A percentile compares a stretch with the other conserved stretches of the same genome.
phyloP scores from a whole-genome alignment of 2,797 vertebrate species.

The Poecilia picta region DNA sequence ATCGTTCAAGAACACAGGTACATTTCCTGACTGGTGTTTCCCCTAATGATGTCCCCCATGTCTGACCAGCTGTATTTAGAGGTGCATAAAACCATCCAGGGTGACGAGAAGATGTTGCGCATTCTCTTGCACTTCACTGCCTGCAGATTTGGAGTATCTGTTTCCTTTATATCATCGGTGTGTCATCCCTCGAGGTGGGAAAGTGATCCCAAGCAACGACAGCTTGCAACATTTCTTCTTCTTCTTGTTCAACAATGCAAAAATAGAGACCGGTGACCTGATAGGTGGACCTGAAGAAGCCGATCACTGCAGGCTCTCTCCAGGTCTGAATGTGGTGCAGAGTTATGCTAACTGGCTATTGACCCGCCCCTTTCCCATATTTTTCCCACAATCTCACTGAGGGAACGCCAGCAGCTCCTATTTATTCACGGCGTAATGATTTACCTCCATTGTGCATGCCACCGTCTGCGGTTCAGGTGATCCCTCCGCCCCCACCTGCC shows the following conservation, averaged over 20 bases:
- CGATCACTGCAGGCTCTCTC: constrained; percentile 15
- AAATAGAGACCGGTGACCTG: constrained; percentile 42
- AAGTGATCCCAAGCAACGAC: constrained; percentile 57
- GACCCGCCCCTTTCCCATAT: constrained; percentile 30
- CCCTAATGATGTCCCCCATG: not conserved
- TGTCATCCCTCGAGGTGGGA: constrained; percentile 21
- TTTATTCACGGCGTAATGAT: constrained; percentile 57
- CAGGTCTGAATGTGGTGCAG: constrained; percentile 27
- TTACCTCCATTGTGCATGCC: constrained; percentile 49
- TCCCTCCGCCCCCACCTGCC: constrained; percentile 51
- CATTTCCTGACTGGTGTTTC: not conserved
- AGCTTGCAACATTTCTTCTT: constrained; percentile 10
- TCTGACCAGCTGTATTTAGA: constrained; percentile 14
- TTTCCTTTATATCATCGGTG: constrained; percentile 12
- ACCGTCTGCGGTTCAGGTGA: constrained; percentile 61
- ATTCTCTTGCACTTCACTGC: constrained; percentile 13
- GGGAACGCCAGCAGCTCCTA: constrained; percentile 29
- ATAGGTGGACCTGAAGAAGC: constrained; percentile 1
- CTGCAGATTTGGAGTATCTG: constrained; percentile 13
- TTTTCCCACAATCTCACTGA: constrained; percentile 33
- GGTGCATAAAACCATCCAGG: not conserved
- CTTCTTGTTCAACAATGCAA: constrained; percentile 6
- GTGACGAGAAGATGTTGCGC: constrained; percentile 10
- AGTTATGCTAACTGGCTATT: constrained; percentile 65
- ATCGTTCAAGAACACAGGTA: not conserved